Base-by-base conservation (phyloP, 1,140 invertebrate genomes). In the Drosophila tristis region DNA sequence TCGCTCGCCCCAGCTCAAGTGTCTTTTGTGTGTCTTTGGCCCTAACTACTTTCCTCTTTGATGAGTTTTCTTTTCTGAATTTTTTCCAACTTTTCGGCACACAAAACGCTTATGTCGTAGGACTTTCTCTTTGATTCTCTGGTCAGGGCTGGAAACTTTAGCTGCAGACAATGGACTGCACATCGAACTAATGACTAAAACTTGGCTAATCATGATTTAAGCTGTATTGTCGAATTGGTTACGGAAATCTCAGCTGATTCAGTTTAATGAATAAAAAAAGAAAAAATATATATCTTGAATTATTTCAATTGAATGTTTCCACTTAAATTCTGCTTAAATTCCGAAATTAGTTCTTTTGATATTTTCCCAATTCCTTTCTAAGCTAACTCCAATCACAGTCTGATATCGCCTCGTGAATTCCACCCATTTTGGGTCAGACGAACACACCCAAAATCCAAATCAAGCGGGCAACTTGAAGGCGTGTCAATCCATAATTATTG, bases 31-130 rank as follows among this genome's bases (percentile, higher is more conserved):
- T 80, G 67, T 85, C 62, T 59, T 56, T 72, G 50, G 43, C 44
- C 61, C 75, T 87, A 87, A 86, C 78, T 86, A 87, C 78, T 78
- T 87, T 87, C 75, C 55, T 75, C 51, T 66, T 64, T 87, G 66
- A 86, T 82, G 82, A 87, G 68, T 82, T 87, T 86, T 86, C 82
- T 81, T 81, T 74, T 64, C 54, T 23, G 35, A 16, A 35, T 13
- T 59, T 53, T 39, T 63, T 35, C 8, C 8, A 20, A 35, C 57
- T 74, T 49, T 77, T 73, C 56, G 64, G 25, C 64, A 59, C 64
- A 59, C 54, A 72, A 64, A 64, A 63, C 74, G 54, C 48, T 72
- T 35, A 49, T 66, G 25, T n/a, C n/a, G 31, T 25, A 50, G 51
- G 66, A 87, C 82, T 86, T 86, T 87, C 82, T 78, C 82, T 58